Evolutionary conservation across 1,140 invertebrate genomes (phyloP).

Genomic region (Caenorhabditis inopinata): DNA sequence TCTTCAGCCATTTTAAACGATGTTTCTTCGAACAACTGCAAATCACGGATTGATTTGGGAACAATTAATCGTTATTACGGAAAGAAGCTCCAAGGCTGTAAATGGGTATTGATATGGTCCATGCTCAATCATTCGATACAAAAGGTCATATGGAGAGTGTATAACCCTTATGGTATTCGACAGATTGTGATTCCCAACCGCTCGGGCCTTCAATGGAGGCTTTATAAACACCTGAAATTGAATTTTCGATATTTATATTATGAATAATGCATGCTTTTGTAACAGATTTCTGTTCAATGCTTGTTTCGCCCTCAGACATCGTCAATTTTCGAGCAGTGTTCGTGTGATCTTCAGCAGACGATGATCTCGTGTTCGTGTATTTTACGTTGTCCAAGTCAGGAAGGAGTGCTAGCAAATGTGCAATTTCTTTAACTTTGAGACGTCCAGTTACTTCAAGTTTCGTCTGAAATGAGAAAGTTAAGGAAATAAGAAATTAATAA

Average conservation of each 20-base stretch:
- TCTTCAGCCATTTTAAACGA: slow-evolving; percentile 1
- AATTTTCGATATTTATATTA: no score
- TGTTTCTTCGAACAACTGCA: slow-evolving; percentile 33
- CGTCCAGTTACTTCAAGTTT: neutral
- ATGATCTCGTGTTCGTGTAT: neutral
- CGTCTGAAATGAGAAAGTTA: neutral
- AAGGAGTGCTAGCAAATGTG: neutral
- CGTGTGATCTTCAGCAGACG: neutral
- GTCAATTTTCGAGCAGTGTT: neutral
- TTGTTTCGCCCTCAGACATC: neutral
- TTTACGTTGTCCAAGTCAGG: neutral
- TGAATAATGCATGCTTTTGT: no score
- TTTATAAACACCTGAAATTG: neutral
- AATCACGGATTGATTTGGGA: neutral
- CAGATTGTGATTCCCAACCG: neutral
- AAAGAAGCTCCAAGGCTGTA: slow-evolving; percentile 20
- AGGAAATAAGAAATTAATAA: neutral
- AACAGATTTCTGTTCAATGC: no score
- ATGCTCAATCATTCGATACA: slow-evolving; percentile 41
- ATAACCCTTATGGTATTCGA: neutral
- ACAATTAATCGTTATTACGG: no score
- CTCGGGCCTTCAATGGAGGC: neutral
- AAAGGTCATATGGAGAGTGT: slow-evolving; percentile 10
- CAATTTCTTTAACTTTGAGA: neutral
- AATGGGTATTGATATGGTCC: slow-evolving; percentile 36